Conservation (phyloP, 2,113 vertebrate species). For the Arothron firmamentum region DNA sequence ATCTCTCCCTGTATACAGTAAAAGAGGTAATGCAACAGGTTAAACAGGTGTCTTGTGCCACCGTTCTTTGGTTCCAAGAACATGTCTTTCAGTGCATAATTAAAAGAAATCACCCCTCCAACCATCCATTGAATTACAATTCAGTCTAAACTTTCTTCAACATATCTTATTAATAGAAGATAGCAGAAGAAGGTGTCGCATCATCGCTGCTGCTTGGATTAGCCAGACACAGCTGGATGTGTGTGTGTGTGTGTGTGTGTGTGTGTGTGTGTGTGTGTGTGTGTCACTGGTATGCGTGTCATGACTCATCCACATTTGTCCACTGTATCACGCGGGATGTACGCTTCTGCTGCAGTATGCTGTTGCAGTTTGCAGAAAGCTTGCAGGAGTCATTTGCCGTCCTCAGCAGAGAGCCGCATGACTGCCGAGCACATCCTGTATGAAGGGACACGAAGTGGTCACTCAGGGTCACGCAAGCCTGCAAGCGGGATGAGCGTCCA, state of each 20-base stretch:
- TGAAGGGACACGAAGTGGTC: background rate
- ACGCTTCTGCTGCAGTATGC: background rate
- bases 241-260: background rate
- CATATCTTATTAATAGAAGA: too few species aligned
- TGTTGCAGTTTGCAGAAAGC: background rate
- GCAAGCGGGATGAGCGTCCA: too few species aligned
- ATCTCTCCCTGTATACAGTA: too few species aligned
- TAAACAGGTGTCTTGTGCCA: too few species aligned
- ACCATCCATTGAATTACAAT: too few species aligned
- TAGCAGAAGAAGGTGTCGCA: too few species aligned
- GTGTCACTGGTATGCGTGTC: background rate
- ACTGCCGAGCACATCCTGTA: slow-evolving; percentile 9
- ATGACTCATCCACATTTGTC: background rate
- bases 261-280: background rate
- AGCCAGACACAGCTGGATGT: background rate
- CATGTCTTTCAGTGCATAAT: too few species aligned
- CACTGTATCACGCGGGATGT: background rate
- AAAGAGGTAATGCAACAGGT: too few species aligned
- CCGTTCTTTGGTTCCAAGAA: too few species aligned
- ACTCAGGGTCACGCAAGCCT: background rate
- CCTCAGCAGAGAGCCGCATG: slow-evolving; percentile 15
- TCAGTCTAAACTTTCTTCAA: too few species aligned
- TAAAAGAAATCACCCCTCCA: too few species aligned
- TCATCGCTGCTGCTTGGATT: background rate
- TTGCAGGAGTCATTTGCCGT: background rate